A percentile compares a stretch with the other conserved stretches of the same genome.
phyloP scores from a whole-genome alignment of 2,888 invertebrate species.

The Celastrina argiolus region DNA sequence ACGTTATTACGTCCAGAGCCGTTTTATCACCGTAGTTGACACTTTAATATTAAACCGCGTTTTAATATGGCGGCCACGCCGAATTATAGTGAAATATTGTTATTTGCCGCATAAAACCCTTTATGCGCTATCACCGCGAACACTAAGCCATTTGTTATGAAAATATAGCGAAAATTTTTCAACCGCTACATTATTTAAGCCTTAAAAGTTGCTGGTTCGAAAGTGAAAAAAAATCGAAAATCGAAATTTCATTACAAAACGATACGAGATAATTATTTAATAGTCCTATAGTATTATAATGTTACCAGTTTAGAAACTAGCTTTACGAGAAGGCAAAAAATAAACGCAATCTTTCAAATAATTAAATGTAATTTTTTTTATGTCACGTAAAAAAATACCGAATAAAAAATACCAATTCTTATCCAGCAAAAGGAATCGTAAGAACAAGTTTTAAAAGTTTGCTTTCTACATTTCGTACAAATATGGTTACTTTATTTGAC shows the following conservation, averaged over 20 bases:
- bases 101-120: slow-evolving; percentile 9
- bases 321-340: too few relatives aligned
- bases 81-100: slow-evolving; percentile 12
- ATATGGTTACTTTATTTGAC: slow-evolving; percentile 5
- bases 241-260: too few relatives aligned
- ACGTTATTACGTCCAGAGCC: not conserved
- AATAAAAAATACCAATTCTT: too few relatives aligned
- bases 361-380: too few relatives aligned
- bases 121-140: not conserved
- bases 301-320: too few relatives aligned
- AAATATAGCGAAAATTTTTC: not conserved
- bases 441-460: not conserved
- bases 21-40: slow-evolving; percentile 13
- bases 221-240: too few relatives aligned
- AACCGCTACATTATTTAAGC: not conserved
- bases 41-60: slow-evolving; percentile 13
- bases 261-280: too few relatives aligned
- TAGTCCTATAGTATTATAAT: too few relatives aligned
- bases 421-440: too few relatives aligned
- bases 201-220: not conserved
- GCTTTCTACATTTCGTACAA: not conserved
- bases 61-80: slow-evolving; percentile 3
- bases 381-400: too few relatives aligned
- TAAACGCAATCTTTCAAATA: too few relatives aligned
- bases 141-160: slow-evolving; percentile 1